phyloP scores from a whole-genome alignment of 1,140 invertebrate genomes.

The Leptoteleia sp. region DNA sequence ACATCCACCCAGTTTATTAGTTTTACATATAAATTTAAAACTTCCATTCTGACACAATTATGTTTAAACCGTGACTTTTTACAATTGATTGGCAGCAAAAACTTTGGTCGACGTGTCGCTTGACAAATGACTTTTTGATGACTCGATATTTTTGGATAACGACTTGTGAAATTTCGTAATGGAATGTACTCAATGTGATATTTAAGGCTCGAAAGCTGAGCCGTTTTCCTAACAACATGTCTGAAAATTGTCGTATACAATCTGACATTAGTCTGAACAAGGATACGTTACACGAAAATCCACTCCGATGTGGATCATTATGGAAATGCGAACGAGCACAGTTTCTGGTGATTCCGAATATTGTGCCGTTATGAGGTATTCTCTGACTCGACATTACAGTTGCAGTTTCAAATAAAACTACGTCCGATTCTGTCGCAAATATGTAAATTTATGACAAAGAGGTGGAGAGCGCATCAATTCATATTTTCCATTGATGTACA shows the following conservation, averaged over 20 bases:
- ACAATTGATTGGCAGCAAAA: no score
- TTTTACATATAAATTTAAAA: no score
- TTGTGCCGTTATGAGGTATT: conserved; percentile 22
- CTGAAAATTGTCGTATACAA: conserved; percentile 27
- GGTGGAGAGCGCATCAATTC: not conserved
- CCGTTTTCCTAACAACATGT: conserved; percentile 9
- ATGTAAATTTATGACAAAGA: conserved; percentile 6
- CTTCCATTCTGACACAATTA: no score
- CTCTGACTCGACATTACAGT: conserved; percentile 4
- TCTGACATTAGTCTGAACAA: conserved; percentile 39
- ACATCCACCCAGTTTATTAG: no score
- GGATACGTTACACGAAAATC: conserved; percentile 35
- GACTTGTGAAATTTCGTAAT: conserved; percentile 7
- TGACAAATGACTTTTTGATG: conserved; percentile 2
- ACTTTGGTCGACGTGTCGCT: no score
- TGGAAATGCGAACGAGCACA: conserved; percentile 45
- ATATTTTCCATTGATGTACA: no score
- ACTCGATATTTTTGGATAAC: not conserved
- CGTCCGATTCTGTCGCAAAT: not conserved
- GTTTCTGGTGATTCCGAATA: conserved; percentile 36
- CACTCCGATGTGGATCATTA: conserved; percentile 48
- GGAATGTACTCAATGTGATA: conserved; percentile 10
- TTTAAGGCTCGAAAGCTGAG: conserved; percentile 9
- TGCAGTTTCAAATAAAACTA: conserved; percentile 5
- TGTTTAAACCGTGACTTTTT: no score